Percentiles rank a stretch among this genome's conserved stretches.
phyloP scores from a whole-genome alignment of 2,888 invertebrate genomes.

The Lacanobia oleracea region DNA sequence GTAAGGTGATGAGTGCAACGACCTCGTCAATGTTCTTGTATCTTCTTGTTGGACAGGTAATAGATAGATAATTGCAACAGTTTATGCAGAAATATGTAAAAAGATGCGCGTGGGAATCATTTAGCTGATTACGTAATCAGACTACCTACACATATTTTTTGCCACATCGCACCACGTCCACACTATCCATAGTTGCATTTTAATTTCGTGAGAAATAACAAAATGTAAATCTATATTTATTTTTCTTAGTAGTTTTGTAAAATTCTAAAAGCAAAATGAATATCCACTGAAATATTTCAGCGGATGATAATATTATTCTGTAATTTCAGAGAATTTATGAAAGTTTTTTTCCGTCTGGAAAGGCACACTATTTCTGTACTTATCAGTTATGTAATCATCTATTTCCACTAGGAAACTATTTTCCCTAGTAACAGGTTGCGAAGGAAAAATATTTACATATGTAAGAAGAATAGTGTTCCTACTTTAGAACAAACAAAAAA shows the following conservation, averaged over 20 bases:
- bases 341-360: slow-evolving; percentile 10
- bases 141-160: slow-evolving; percentile 33
- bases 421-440: background rate
- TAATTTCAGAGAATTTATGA: slow-evolving; percentile 37
- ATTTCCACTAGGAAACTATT: background rate
- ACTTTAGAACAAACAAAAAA: slow-evolving; percentile 8
- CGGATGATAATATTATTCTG: slow-evolving; percentile 18
- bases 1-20: slow-evolving; percentile 70
- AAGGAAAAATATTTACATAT: slow-evolving; percentile 2
- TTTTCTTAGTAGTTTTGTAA: background rate
- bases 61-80: slow-evolving; percentile 38
- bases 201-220: slow-evolving; percentile 13
- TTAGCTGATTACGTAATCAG: slow-evolving; percentile 32
- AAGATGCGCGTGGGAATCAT: slow-evolving; percentile 46
- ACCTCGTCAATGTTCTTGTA: slow-evolving; percentile 66
- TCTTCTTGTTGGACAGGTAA: slow-evolving; percentile 42
- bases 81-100: slow-evolving; percentile 52
- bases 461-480: background rate
- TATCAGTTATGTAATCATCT: slow-evolving; percentile 13
- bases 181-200: slow-evolving; percentile 12
- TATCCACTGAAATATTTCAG: background rate
- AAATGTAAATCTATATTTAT: background rate
- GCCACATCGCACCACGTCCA: slow-evolving; percentile 5
- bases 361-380: slow-evolving; percentile 37
- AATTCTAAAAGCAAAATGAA: slow-evolving; percentile 18